Percentiles rank a stretch among this genome's conserved stretches.
Evolutionary conservation across 2,888 invertebrate species (phyloP).

Genomic region (Steinernema scapterisci): DNA sequence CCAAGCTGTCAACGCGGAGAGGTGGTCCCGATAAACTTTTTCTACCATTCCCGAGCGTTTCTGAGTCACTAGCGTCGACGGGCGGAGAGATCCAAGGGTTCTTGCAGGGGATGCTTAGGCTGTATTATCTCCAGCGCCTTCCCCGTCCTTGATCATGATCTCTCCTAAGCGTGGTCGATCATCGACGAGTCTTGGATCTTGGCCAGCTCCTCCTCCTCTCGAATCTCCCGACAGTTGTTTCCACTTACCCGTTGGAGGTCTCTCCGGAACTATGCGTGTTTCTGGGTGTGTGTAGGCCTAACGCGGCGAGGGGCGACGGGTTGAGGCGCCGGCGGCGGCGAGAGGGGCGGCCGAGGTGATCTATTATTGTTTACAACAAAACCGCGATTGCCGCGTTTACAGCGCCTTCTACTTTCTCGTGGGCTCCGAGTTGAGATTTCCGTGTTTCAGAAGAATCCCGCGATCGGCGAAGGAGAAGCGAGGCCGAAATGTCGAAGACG

Average conservation of each 20-base stretch:
- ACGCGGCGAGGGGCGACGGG: too few relatives aligned
- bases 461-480: not conserved
- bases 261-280: not conserved
- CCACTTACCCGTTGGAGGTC: not conserved
- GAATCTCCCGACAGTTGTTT: not conserved
- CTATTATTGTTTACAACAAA: slow-evolving; percentile 30
- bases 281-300: not conserved
- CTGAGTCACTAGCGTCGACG: not conserved
- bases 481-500: slow-evolving; percentile 2
- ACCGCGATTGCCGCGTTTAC: slow-evolving; percentile 18
- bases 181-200: not conserved
- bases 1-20: not conserved
- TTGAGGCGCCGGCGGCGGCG: too few relatives aligned
- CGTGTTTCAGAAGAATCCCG: not conserved
- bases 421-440: not conserved
- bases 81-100: not conserved
- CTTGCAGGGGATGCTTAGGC: too few relatives aligned
- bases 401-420: not conserved
- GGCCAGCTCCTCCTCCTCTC: not conserved
- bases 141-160: not conserved
- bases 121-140: not conserved
- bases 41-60: not conserved
- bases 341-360: not conserved
- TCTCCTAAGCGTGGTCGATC: not conserved
- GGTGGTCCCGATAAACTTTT: slow-evolving; percentile 14